Evolutionary conservation across 2,888 invertebrate species (phyloP).

Genomic region (Tinea semifulvella): DNA sequence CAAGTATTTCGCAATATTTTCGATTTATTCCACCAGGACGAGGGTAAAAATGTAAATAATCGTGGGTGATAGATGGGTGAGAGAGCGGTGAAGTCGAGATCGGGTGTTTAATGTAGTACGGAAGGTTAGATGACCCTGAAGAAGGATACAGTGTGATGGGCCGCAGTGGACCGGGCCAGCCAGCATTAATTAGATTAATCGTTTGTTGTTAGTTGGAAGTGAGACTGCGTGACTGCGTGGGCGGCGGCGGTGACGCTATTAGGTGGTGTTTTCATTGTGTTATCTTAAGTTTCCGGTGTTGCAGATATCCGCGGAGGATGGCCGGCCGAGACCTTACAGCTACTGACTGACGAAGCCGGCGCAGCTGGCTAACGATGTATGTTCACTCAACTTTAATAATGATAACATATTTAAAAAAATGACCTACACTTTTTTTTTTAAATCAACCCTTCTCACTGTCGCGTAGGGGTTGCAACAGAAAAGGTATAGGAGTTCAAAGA

Average conservation of each 20-base stretch:
- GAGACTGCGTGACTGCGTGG: constrained; percentile 13
- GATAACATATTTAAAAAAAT: background rate
- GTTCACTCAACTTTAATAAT: constrained; percentile 27
- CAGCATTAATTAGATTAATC: constrained; percentile 53
- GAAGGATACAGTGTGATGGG: constrained; percentile 48
- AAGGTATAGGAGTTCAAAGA: too few species aligned
- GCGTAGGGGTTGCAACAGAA: too few species aligned
- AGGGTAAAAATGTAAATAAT: constrained; percentile 25
- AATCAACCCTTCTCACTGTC: too few species aligned
- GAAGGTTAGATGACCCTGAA: constrained; percentile 17
- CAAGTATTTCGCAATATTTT: constrained; percentile 66
- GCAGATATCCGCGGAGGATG: constrained; percentile 63
- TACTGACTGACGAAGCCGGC: constrained; percentile 64
- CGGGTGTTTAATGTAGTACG: background rate
- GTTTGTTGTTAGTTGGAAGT: constrained; percentile 14
- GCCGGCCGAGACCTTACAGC: constrained; percentile 44
- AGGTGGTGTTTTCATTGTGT: constrained; percentile 20
- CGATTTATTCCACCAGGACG: constrained; percentile 33
- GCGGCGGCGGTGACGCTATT: constrained; percentile 3
- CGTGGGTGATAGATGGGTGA: background rate
- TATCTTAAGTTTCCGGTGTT: constrained; percentile 62
- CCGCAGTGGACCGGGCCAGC: constrained; percentile 39
- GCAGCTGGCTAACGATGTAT: constrained; percentile 58
- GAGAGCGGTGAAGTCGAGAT: background rate
- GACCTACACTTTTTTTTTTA: too few species aligned